Evolutionary conservation across 2,113 vertebrate species (phyloP).

Genomic region (Sakesphorus luctuosus): DNA sequence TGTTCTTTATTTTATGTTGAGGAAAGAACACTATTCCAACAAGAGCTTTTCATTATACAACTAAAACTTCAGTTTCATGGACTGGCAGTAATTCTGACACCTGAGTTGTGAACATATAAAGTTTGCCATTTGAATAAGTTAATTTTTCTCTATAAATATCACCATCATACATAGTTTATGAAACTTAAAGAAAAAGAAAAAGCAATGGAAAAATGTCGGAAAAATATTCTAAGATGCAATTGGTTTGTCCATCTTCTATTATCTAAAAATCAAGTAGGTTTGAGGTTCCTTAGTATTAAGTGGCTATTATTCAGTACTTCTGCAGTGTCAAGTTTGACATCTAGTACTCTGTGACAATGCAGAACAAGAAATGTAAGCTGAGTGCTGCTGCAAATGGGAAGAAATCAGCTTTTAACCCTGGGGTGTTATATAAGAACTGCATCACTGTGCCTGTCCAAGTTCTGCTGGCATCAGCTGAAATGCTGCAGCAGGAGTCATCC

Average conservation of each 20-base stretch:
- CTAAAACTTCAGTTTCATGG: not conserved
- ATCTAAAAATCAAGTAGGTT: not conserved
- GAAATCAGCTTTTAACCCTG: not conserved
- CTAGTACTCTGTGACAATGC: not conserved
- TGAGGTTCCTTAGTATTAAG: not conserved
- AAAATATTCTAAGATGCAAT: not conserved
- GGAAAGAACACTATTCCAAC: not conserved
- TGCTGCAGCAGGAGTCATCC: not conserved
- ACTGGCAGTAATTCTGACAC: not conserved
- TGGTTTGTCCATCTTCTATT: not conserved
- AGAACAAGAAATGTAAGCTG: not conserved
- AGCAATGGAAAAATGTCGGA: not conserved
- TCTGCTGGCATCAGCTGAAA: not conserved
- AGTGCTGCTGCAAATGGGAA: not conserved
- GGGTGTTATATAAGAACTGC: constrained; percentile 27
- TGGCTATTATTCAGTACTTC: not conserved
- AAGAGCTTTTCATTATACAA: not conserved
- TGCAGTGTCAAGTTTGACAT: not conserved
- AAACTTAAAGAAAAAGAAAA: not conserved
- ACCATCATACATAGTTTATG: not conserved
- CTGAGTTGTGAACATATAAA: not conserved
- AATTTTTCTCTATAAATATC: not conserved
- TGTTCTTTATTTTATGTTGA: not conserved
- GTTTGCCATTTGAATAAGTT: not conserved
- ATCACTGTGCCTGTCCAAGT: not conserved